Evolutionary conservation across 2,888 invertebrate species (phyloP).

Genomic region (Acanthosepion esculentum): DNA sequence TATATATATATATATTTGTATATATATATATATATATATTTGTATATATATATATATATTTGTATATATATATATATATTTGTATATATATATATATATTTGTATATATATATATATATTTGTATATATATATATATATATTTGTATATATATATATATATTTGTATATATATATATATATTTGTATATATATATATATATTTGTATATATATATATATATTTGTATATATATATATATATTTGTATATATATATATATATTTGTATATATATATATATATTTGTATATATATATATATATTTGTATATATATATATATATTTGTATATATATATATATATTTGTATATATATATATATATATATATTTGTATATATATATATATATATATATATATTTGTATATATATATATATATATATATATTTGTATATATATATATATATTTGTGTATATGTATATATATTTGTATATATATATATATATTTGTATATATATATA

Average conservation of each 20-base stretch:
- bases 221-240: not conserved
- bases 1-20: not conserved
- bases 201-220: not conserved
- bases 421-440: not conserved
- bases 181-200: not conserved
- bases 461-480: not conserved
- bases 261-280: not conserved
- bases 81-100: not conserved
- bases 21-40: not conserved
- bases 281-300: not conserved
- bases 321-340: not conserved
- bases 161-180: not conserved
- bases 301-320: not conserved
- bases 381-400: not conserved
- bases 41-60: not conserved
- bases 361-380: not conserved
- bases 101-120: not conserved
- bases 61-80: not conserved
- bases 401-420: not conserved
- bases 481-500: not conserved
- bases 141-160: not conserved
- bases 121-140: conserved; percentile 34
- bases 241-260: not conserved
- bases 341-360: not conserved
- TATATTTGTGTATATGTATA: not conserved